phyloP scores from a whole-genome alignment of 2,888 invertebrate species.

The Eudiplozoon nipponicum region DNA sequence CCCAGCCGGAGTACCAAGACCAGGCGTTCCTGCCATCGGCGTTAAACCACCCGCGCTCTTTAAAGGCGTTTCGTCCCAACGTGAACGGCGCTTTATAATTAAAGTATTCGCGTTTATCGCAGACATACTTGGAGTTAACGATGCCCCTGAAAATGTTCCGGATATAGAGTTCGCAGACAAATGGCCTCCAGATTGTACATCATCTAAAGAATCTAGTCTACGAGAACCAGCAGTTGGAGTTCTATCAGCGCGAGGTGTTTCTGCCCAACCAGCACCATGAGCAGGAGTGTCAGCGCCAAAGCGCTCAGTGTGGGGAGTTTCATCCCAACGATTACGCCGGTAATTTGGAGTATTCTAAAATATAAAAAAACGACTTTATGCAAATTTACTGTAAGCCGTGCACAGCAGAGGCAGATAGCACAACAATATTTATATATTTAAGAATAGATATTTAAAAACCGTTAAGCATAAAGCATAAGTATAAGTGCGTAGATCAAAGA shows the following conservation, averaged over 20 bases:
- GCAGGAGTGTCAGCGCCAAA: constrained; percentile 58
- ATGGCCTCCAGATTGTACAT: constrained; percentile 39
- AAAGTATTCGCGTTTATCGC: not conserved
- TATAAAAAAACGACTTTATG: not conserved
- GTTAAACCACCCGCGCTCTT: constrained; percentile 29
- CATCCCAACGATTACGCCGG: constrained; percentile 85
- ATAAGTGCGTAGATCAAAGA: no score
- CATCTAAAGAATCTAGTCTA: no score
- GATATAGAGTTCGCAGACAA: no score
- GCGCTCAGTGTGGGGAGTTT: constrained; percentile 81
- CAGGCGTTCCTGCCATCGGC: constrained; percentile 3
- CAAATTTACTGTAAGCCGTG: no score
- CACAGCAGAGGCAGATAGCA: no score
- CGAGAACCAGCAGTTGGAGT: constrained; percentile 35
- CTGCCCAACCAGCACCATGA: constrained; percentile 84
- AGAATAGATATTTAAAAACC: no score
- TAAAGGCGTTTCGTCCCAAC: constrained; percentile 92
- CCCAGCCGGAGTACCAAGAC: no score
- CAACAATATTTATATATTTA: no score
- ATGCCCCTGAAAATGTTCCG: no score
- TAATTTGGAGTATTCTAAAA: constrained; percentile 26
- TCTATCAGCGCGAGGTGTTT: constrained; percentile 76
- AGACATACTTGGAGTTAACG: constrained; percentile 38
- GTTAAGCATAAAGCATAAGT: no score
- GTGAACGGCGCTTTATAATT: constrained; percentile 61